phyloP scores from a whole-genome alignment of 2,888 invertebrate genomes.

The Liodrosophila aerea region DNA sequence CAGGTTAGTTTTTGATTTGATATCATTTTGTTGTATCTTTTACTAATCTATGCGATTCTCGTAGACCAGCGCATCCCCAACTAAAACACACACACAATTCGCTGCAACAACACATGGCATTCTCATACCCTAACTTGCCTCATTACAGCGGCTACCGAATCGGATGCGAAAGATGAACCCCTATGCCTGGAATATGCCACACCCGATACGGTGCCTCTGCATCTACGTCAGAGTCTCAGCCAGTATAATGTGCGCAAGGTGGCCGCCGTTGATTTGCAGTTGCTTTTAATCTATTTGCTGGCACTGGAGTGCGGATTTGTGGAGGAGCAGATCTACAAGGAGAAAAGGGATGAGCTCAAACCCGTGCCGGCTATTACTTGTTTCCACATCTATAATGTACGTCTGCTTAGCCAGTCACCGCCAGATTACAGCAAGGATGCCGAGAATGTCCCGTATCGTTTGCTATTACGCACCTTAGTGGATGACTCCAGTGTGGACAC shows the following conservation, averaged over 20 bases:
- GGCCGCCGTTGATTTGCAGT: conserved; percentile 65
- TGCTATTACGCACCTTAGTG: conserved; percentile 48
- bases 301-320: conserved; percentile 79
- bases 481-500: conserved; percentile 13
- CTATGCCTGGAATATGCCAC: conserved; percentile 74
- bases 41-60: conserved; percentile 44
- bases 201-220: conserved; percentile 66
- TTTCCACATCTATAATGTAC: conserved; percentile 70
- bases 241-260: conserved; percentile 13
- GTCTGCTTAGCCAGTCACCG: conserved; percentile 41
- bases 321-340: conserved; percentile 45
- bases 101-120: conserved; percentile 17
- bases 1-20: conserved; percentile 32
- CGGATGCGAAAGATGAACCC: conserved; percentile 25
- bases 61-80: conserved; percentile 33
- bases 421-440: conserved; percentile 18
- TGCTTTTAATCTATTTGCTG: conserved; percentile 75
- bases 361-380: conserved; percentile 55
- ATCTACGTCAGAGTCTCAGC: conserved; percentile 66
- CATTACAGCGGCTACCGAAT: conserved; percentile 41
- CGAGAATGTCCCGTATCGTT: conserved; percentile 27
- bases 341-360: conserved; percentile 28
- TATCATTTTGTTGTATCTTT: conserved; percentile 10
- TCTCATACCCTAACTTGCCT: conserved; percentile 46
- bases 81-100: conserved; percentile 12